Evolutionary conservation across 2,888 invertebrate species (phyloP).

Genomic region (Epiblema foenella): DNA sequence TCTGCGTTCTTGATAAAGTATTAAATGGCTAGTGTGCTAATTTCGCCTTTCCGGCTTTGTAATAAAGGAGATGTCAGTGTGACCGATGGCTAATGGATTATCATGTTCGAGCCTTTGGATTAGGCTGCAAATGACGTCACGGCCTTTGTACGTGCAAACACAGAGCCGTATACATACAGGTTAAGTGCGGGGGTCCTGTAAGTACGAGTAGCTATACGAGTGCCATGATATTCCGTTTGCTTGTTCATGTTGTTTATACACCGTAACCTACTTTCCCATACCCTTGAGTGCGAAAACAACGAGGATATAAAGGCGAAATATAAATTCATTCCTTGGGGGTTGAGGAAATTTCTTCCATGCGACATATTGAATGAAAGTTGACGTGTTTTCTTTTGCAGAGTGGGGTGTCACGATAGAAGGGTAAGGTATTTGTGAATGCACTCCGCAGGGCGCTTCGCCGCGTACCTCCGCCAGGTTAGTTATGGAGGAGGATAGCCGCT

Average conservation of each 20-base stretch:
- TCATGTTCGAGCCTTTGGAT: conserved; percentile 33
- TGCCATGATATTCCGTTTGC: not conserved
- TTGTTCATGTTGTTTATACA: not conserved
- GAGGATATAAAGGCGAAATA: not conserved
- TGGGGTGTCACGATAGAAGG: conserved; percentile 4
- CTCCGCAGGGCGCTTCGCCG: conserved; percentile 60
- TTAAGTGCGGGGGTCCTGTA: conserved; percentile 12
- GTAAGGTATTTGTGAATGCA: conserved; percentile 64
- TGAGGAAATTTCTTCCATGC: not conserved
- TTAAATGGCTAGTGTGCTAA: not conserved
- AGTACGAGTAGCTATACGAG: conserved; percentile 6
- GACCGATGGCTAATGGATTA: conserved; percentile 36
- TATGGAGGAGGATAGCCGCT: conserved; percentile 79
- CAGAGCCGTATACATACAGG: conserved; percentile 12
- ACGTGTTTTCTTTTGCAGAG: conserved; percentile 9
- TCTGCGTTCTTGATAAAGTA: not conserved
- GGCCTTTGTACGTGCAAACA: conserved; percentile 37
- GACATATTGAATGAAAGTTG: not conserved
- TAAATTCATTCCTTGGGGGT: not conserved
- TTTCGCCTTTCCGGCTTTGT: not conserved
- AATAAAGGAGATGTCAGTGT: conserved; percentile 4
- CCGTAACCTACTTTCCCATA: conserved; percentile 3
- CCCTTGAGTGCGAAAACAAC: not conserved
- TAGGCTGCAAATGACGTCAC: conserved; percentile 31
- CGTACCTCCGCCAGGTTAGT: conserved; percentile 83